phyloP scores from a whole-genome alignment of 1,140 invertebrate species.

The Drosophila sechellia region DNA sequence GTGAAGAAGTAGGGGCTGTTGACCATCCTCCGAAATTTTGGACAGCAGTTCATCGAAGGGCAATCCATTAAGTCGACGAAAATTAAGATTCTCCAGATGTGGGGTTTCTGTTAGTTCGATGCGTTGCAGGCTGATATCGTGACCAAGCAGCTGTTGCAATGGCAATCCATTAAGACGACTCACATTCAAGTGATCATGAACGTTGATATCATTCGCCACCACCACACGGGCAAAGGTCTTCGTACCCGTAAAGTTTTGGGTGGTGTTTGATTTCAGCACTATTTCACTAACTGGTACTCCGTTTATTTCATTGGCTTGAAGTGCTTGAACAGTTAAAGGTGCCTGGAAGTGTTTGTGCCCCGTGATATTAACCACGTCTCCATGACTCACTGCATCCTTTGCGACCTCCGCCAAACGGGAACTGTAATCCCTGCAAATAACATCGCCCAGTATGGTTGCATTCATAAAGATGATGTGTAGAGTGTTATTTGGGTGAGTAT shows the following conservation, averaged over 20 bases:
- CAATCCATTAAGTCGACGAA: conserved; percentile 64
- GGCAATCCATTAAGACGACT: conserved; percentile 49
- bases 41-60: conserved; percentile 61
- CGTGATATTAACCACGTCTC: conserved; percentile 51
- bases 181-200: conserved; percentile 22
- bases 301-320: conserved; percentile 44
- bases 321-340: conserved; percentile 31
- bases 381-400: conserved; percentile 57
- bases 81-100: conserved; percentile 40
- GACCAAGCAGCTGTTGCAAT: conserved; percentile 43
- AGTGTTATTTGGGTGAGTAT: background rate
- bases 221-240: conserved; percentile 48
- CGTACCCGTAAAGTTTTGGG: conserved; percentile 21
- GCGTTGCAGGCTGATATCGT: conserved; percentile 53
- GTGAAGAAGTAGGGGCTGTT: conserved; percentile 48
- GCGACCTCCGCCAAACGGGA: conserved; percentile 49
- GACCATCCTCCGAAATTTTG: conserved; percentile 17
- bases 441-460: conserved; percentile 49
- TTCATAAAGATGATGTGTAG: conserved; percentile 68
- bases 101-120: conserved; percentile 41
- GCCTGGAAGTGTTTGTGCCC: conserved; percentile 62
- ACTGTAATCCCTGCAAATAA: conserved; percentile 48
- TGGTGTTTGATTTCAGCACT: conserved; percentile 31
- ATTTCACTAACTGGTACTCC: conserved; percentile 38
- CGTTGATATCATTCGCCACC: conserved; percentile 15